These are phyloP conservation scores for Isichthys henryi DNA, from an alignment of 2,113 vertebrate genomes.

Conservation along the genomic window DNA sequence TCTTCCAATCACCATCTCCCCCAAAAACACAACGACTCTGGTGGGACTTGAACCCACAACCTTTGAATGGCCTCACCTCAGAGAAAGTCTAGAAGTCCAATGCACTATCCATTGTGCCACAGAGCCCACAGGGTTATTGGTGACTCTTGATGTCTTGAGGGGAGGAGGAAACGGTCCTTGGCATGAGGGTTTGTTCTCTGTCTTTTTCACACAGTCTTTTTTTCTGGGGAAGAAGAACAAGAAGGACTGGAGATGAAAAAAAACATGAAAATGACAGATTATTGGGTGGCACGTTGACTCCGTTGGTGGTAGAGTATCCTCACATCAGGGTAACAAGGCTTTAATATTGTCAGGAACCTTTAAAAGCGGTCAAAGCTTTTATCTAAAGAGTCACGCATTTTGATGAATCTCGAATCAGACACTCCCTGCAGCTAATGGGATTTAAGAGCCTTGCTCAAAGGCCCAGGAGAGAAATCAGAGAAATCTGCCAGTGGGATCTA, in stretches of 20 bases:
- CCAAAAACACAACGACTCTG: not conserved
- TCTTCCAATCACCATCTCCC: not conserved
- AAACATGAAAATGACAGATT: not conserved
- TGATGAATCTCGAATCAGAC: not conserved
- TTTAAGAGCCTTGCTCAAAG: not conserved
- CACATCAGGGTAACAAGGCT: not conserved
- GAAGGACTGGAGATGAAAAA: not conserved
- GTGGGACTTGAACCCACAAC: not conserved
- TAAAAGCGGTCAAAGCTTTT: not conserved
- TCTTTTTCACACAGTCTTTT: not conserved
- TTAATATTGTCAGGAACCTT: not conserved
- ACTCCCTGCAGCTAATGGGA: not conserved
- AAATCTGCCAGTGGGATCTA: not conserved
- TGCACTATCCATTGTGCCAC: not conserved
- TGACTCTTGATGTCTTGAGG: not conserved
- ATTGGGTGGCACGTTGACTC: not conserved
- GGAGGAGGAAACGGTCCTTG: not conserved
- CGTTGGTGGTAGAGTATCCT: not conserved
- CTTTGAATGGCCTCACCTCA: not conserved
- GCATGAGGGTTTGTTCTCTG: not conserved
- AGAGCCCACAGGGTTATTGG: accelerated
- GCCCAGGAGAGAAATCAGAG: not conserved
- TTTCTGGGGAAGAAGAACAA: not conserved
- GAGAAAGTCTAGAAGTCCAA: not conserved
- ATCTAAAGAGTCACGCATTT: not conserved